Percentiles rank a stretch among this genome's conserved stretches.
These are phyloP conservation scores for Aporrectodea caliginosa DNA, from an alignment of 1,140 invertebrate genomes.

Conservation along the genomic window DNA sequence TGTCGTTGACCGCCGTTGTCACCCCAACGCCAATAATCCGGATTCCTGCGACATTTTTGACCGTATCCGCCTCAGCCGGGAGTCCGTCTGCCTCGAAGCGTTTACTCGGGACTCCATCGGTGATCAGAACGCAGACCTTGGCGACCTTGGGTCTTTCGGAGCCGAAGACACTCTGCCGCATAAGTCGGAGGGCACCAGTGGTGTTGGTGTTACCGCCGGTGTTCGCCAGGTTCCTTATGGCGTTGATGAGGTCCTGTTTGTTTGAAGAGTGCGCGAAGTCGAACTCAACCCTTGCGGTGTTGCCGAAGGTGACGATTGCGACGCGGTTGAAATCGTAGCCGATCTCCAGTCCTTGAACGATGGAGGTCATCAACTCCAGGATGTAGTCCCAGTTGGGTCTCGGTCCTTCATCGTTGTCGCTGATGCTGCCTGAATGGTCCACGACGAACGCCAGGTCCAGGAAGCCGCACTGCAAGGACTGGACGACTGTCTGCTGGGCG, in stretches of 20 bases:
- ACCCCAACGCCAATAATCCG: neutral
- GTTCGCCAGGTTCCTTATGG: neutral
- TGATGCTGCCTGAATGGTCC: conserved; percentile 26
- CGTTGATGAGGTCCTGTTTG: neutral
- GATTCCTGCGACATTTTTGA: neutral
- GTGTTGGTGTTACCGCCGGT: neutral
- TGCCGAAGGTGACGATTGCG: conserved; percentile 6
- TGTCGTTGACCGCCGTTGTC: neutral
- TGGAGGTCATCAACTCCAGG: conserved; percentile 16
- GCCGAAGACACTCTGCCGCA: neutral
- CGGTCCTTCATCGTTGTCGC: conserved; percentile 5
- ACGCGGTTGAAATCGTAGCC: neutral
- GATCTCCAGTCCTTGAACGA: conserved; percentile 24
- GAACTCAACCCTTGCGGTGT: neutral
- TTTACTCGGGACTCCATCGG: neutral
- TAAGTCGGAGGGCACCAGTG: neutral
- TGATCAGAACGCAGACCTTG: neutral
- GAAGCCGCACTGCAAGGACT: conserved; percentile 5
- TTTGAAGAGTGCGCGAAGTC: neutral
- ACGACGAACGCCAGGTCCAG: conserved; percentile 30
- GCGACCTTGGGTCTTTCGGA: neutral
- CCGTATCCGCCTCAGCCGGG: neutral
- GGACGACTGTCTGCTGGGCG: no score
- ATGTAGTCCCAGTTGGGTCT: conserved; percentile 10
- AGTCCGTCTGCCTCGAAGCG: neutral